Conservation (phyloP, 2,888 invertebrate genomes). For the Heliconius sara region DNA sequence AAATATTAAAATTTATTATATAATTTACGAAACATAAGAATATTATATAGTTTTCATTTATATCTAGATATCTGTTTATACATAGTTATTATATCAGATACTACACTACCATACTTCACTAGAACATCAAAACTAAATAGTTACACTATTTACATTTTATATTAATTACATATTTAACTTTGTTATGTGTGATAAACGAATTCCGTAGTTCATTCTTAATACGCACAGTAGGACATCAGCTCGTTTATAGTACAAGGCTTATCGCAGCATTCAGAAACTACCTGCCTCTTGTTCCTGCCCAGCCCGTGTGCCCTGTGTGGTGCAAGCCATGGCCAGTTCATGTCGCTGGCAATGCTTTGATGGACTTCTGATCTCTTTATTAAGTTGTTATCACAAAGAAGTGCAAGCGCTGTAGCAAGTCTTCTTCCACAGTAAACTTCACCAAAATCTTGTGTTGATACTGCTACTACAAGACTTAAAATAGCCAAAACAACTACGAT, state of each 20-base stretch:
- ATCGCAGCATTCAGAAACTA: slow-evolving; percentile 51
- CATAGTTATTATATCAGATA: too few relatives aligned
- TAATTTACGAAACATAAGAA: too few relatives aligned
- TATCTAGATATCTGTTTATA: too few relatives aligned
- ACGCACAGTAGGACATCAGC: slow-evolving; percentile 7
- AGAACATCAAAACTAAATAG: too few relatives aligned
- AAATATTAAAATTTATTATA: too few relatives aligned
- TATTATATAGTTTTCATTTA: too few relatives aligned
- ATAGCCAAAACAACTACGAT: slow-evolving; percentile 5
- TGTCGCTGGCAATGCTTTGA: neutral
- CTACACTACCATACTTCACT: too few relatives aligned
- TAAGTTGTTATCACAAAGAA: slow-evolving; percentile 44
- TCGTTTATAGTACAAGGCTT: slow-evolving; percentile 3
- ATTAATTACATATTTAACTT: too few relatives aligned
- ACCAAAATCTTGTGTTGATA: slow-evolving; percentile 24
- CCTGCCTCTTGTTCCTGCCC: slow-evolving; percentile 52
- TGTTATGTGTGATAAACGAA: too few relatives aligned
- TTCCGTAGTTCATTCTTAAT: neutral
- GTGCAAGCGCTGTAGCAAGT: slow-evolving; percentile 49
- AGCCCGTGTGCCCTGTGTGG: slow-evolving; percentile 48
- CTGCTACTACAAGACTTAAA: neutral
- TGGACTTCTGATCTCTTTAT: slow-evolving; percentile 43
- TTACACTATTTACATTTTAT: too few relatives aligned
- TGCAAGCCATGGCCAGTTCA: slow-evolving; percentile 51
- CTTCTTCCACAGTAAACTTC: slow-evolving; percentile 40